Evolutionary conservation across 92 coral and sea anemone genomes (phyloP).

Genomic region (Epizoanthus stellaris): DNA sequence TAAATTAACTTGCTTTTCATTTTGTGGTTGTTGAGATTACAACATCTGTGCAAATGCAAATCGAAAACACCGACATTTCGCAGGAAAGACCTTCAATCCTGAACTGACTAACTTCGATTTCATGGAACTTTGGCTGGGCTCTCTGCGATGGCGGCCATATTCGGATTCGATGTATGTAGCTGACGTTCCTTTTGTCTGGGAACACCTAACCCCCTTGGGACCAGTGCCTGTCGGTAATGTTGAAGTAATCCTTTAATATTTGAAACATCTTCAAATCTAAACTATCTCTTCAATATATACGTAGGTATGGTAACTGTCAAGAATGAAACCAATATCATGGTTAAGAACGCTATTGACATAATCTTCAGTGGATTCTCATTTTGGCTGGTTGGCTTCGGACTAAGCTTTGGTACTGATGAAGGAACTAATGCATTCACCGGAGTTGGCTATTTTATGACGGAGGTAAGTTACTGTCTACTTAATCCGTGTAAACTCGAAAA

Average conservation of each 20-base stretch:
- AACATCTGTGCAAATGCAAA: too few species aligned
- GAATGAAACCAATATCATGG: constrained; percentile 71
- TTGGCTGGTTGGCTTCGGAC: constrained; percentile 71
- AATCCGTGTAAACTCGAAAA: not conserved
- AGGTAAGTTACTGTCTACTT: not conserved
- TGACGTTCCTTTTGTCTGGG: too few species aligned
- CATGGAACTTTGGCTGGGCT: too few species aligned
- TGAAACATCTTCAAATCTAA: not conserved
- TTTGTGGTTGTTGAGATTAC: too few species aligned
- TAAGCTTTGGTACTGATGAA: constrained; percentile 65
- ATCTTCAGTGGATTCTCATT: constrained; percentile 69
- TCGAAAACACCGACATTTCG: too few species aligned
- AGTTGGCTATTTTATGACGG: constrained; percentile 66
- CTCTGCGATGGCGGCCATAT: too few species aligned
- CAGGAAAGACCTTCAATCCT: too few species aligned
- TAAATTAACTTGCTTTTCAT: too few species aligned
- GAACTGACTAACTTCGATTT: too few species aligned
- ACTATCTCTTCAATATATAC: not conserved
- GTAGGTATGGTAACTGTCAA: constrained; percentile 66
- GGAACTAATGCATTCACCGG: constrained; percentile 71
- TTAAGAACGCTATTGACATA: constrained; percentile 72
- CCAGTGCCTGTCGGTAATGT: too few species aligned
- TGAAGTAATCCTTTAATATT: not conserved
- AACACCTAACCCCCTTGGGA: too few species aligned
- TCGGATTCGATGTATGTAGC: too few species aligned